Conservation (phyloP, 2,888 invertebrate species). For the Kuschelorhynchus macadamiae region DNA sequence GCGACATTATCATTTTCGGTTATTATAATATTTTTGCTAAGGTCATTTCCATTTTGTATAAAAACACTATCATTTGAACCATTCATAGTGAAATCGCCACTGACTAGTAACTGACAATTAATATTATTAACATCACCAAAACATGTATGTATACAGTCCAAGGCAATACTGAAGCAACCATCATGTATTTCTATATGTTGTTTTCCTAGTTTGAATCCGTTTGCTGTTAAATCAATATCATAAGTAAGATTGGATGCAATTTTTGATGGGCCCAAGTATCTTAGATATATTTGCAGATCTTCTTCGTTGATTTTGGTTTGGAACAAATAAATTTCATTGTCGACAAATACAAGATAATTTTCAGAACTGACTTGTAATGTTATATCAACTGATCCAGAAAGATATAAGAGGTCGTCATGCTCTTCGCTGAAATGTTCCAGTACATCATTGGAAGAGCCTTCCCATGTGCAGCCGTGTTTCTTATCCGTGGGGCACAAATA, state of each 20-base stretch:
- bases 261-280: conserved; percentile 57
- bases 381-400: conserved; percentile 53
- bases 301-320: conserved; percentile 53
- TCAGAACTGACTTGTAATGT: conserved; percentile 55
- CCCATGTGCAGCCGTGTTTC: conserved; percentile 60
- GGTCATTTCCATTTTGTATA: conserved; percentile 3
- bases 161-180: conserved; percentile 46
- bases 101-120: conserved; percentile 42
- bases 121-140: conserved; percentile 39
- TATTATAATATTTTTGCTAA: not conserved
- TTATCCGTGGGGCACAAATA: conserved; percentile 61
- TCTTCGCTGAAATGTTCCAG: conserved; percentile 60
- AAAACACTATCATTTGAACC: conserved; percentile 22
- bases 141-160: conserved; percentile 39
- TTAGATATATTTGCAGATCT: conserved; percentile 53
- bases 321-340: conserved; percentile 60
- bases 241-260: conserved; percentile 56
- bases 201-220: conserved; percentile 33
- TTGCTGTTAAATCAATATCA: conserved; percentile 48
- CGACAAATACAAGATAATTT: conserved; percentile 56
- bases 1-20: too few relatives aligned
- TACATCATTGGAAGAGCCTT: conserved; percentile 59
- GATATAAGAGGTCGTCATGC: conserved; percentile 58
- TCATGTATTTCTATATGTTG: conserved; percentile 35
- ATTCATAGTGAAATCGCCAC: conserved; percentile 26